Conservation (phyloP, 2,888 invertebrate genomes). For the Zeuzera pyrina region DNA sequence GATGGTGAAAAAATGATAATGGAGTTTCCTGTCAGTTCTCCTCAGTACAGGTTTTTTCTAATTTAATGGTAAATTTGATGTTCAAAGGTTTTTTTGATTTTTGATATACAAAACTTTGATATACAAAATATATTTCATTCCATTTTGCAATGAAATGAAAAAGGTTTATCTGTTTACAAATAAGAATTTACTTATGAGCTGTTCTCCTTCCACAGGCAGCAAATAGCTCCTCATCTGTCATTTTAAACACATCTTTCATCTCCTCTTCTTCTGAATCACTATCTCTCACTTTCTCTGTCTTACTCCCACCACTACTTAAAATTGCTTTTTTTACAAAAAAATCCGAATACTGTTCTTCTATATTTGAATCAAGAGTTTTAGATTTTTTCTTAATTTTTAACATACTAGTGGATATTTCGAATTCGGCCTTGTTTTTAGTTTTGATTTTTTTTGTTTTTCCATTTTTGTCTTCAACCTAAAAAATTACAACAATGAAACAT, state of each 20-base stretch:
- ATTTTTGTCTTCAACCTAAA: slow-evolving; percentile 49
- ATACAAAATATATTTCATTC: too few relatives aligned
- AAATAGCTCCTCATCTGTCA: slow-evolving; percentile 86
- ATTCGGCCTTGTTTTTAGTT: slow-evolving; percentile 36
- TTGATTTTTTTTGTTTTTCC: slow-evolving; percentile 58
- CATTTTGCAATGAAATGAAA: too few relatives aligned
- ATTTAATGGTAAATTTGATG: too few relatives aligned
- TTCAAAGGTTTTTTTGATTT: too few relatives aligned
- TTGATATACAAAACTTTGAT: too few relatives aligned
- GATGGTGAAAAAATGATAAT: too few relatives aligned
- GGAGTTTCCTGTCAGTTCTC: too few relatives aligned
- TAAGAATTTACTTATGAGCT: slow-evolving; percentile 80
- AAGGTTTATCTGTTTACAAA: too few relatives aligned
- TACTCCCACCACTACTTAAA: slow-evolving; percentile 39
- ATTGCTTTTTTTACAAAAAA: slow-evolving; percentile 52
- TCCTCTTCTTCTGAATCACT: slow-evolving; percentile 33
- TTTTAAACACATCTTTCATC: slow-evolving; percentile 33
- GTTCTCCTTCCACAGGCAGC: slow-evolving; percentile 86
- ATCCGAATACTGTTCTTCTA: slow-evolving; percentile 43
- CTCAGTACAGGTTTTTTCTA: too few relatives aligned
- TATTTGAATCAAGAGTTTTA: slow-evolving; percentile 16
- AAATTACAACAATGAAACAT: slow-evolving; percentile 6
- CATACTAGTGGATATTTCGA: slow-evolving; percentile 51
- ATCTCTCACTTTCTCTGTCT: slow-evolving; percentile 32
- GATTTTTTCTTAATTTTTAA: slow-evolving; percentile 45